Conservation (phyloP, 53 echinoderm and acorn worm species). For the Patiria pectinifera region DNA sequence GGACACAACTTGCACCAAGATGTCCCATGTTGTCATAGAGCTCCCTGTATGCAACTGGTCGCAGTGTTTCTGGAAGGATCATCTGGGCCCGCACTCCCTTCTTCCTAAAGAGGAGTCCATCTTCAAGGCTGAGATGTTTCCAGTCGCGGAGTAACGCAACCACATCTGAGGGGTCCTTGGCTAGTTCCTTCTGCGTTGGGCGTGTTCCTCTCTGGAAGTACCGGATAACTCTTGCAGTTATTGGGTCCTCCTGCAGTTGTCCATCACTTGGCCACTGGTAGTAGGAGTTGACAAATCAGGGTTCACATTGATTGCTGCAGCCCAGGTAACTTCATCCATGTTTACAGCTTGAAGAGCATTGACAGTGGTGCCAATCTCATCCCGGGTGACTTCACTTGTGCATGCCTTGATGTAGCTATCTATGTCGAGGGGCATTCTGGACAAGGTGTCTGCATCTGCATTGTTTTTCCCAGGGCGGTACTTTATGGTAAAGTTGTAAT, state of each 20-base stretch:
- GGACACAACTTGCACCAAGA: constrained; percentile 62
- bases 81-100: constrained; percentile 42
- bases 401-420: constrained; percentile 1
- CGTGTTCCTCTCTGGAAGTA: constrained; percentile 2
- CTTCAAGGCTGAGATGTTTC: constrained; percentile 12
- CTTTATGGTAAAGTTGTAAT: constrained; percentile 65
- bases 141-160: constrained; percentile 7
- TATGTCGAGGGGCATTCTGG: constrained; percentile 41
- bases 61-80: constrained; percentile 29
- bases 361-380: neutral
- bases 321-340: neutral
- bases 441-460: constrained; percentile 65
- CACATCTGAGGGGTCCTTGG: neutral
- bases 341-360: neutral
- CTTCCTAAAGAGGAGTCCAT: constrained; percentile 48
- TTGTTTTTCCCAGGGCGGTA: constrained; percentile 68
- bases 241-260: neutral
- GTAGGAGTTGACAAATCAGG: neutral
- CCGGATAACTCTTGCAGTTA: neutral
- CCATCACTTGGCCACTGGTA: neutral
- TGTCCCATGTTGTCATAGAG: constrained; percentile 75
- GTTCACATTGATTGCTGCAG: neutral
- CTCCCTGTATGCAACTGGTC: constrained; percentile 47
- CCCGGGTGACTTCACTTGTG: constrained; percentile 2
- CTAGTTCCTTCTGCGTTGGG: neutral